A percentile compares a stretch with the other conserved stretches of the same genome.
Evolutionary conservation across 1,140 invertebrate genomes (phyloP).

Genomic region (Patella vulgata): DNA sequence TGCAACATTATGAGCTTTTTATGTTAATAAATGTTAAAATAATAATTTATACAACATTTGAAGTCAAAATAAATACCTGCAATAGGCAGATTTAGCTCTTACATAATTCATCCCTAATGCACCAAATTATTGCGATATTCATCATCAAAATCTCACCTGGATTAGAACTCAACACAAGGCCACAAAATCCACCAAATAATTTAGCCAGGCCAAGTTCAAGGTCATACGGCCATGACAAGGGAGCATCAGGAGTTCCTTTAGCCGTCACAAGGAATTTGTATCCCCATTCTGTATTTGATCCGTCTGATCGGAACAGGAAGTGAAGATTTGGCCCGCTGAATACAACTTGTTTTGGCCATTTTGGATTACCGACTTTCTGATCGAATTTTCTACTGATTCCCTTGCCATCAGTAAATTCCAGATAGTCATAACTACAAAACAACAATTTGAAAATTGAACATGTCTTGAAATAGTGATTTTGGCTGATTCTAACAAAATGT

Average conservation of each 20-base stretch:
- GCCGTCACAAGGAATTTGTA: conserved; percentile 67
- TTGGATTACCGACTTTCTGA: conserved; percentile 60
- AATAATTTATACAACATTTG: too few species aligned
- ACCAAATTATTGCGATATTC: too few species aligned
- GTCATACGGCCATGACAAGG: conserved; percentile 61
- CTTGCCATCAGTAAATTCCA: conserved; percentile 63
- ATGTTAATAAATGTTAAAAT: too few species aligned
- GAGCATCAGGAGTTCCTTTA: conserved; percentile 60
- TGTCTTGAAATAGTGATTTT: too few species aligned
- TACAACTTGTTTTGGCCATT: conserved; percentile 59
- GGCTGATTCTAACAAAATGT: too few species aligned
- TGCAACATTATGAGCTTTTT: too few species aligned
- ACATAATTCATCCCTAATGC: too few species aligned
- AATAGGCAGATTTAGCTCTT: too few species aligned
- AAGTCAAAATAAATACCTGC: too few species aligned
- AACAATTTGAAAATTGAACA: conserved; percentile 1
- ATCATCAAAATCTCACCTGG: conserved; percentile 54
- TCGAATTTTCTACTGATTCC: conserved; percentile 60
- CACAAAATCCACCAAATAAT: conserved; percentile 60
- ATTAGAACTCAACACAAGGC: conserved; percentile 55
- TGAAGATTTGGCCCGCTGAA: conserved; percentile 61
- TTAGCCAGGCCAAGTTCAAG: conserved; percentile 59
- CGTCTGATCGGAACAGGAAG: conserved; percentile 65
- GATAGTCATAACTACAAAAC: conserved; percentile 62
- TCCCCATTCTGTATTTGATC: conserved; percentile 66